A percentile compares a stretch with the other conserved stretches of the same genome.
Evolutionary conservation across 1,140 invertebrate species (phyloP).

Genomic region (Cyphomyrmex costatus): DNA sequence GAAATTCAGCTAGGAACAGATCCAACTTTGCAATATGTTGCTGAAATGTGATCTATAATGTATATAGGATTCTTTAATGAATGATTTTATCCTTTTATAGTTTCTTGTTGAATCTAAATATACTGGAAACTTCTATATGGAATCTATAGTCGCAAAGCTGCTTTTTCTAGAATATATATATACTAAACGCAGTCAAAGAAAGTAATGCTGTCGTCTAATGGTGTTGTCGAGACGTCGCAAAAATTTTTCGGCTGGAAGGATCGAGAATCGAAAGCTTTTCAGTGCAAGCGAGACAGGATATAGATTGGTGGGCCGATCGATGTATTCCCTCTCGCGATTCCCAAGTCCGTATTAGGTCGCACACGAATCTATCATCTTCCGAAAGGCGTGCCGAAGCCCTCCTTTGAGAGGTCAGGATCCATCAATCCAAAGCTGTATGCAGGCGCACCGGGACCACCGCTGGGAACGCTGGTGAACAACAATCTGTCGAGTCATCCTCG

Average conservation of each 20-base stretch:
- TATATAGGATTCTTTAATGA: no score
- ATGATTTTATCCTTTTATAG: no score
- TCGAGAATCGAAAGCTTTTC: neutral
- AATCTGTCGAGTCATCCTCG: slow-evolving; percentile 74
- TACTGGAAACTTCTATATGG: no score
- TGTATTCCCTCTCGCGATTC: slow-evolving; percentile 37
- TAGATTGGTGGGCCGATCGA: neutral
- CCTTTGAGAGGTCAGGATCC: slow-evolving; percentile 72
- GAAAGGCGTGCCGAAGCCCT: slow-evolving; percentile 72
- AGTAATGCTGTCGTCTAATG: neutral
- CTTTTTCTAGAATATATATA: no score
- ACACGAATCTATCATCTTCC: slow-evolving; percentile 70
- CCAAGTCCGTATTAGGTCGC: slow-evolving; percentile 66
- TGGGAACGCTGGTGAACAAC: slow-evolving; percentile 73
- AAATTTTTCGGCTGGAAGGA: neutral
- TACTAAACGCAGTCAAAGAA: no score
- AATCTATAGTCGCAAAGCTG: no score
- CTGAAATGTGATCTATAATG: no score
- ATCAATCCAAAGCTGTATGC: slow-evolving; percentile 65
- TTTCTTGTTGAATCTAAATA: no score
- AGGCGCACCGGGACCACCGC: slow-evolving; percentile 74
- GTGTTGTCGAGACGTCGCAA: neutral
- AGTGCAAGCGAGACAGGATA: neutral
- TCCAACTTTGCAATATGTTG: no score
- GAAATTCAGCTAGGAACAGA: no score